These are phyloP conservation scores for Drosophila cognata DNA, from an alignment of 2,888 invertebrate genomes.

Conservation along the genomic window DNA sequence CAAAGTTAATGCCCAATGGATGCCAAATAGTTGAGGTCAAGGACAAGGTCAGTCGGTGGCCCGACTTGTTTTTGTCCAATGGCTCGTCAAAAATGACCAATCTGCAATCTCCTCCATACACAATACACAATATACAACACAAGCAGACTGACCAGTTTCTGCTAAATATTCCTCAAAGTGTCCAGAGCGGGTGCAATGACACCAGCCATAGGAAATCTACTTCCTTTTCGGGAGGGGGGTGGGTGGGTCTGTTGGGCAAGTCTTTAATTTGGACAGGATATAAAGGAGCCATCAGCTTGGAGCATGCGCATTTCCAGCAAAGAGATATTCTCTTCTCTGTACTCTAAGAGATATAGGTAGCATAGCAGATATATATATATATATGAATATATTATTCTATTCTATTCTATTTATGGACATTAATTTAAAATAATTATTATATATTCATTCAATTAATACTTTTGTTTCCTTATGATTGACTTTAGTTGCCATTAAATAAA, in stretches of 20 bases:
- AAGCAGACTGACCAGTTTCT: not conserved
- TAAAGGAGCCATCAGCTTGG: not conserved
- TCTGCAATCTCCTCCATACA: not conserved
- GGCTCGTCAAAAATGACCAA: slow-evolving; percentile 25
- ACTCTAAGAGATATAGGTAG: not conserved
- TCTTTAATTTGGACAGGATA: not conserved
- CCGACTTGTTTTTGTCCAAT: slow-evolving; percentile 3
- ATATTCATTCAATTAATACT: not conserved
- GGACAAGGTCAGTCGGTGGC: slow-evolving; percentile 26
- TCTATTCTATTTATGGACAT: not conserved
- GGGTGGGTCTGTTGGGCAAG: no score
- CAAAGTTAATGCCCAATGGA: not conserved
- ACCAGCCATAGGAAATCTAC: not conserved
- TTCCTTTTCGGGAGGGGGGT: not conserved
- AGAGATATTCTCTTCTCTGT: not conserved
- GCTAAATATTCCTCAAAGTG: not conserved
- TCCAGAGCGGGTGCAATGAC: not conserved
- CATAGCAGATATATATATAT: not conserved
- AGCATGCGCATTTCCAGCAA: not conserved
- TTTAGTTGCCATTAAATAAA: not conserved
- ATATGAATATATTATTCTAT: not conserved
- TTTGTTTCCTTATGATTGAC: not conserved
- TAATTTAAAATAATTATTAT: not conserved
- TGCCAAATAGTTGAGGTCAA: slow-evolving; percentile 31
- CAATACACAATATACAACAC: not conserved